Base-by-base conservation (phyloP, 1,140 invertebrate genomes). In the Drosophila mayri region DNA sequence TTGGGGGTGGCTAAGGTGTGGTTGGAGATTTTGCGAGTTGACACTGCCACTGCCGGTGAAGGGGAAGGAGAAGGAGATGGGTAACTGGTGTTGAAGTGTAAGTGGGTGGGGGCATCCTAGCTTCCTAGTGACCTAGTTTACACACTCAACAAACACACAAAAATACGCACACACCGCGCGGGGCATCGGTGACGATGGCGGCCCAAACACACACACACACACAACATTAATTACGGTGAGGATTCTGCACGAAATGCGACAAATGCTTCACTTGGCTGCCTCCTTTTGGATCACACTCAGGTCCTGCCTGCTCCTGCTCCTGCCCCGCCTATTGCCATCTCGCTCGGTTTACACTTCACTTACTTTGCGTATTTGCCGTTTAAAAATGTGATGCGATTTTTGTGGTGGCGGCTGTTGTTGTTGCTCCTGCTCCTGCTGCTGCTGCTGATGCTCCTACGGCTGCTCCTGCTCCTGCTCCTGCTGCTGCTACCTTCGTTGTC, bases 341-440 rank as follows among this genome's bases (percentile, higher is more conserved):
- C 63, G 32, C 43, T 47, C 64, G 38, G 55, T 78, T 76, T 58
- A 46, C 41, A 76, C 77, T 83, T 80, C 68, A 88, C 85, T 88
- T 81, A 88, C 84, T 88, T 86, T 90, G 84, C 84, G 84, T 88
- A 88, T 88, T 57, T 78, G 81, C 84, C 84, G 72, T 88, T 81
- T 58, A 84, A 84, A 84, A 84, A 85, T 84, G 76, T 80, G 73
- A 67, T 77, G 77, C 77, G 65, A 85, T 85, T 85, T 83, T 83
- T 73, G 70, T 75, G 79, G 18, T 70, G 67, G 75, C 37, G 59
- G 63, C 55, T 65, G 44, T 40, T 66, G 75, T 40, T 78, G 59
- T 25, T 72, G 30, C 9, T 66, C 49, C 20, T 73, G 7, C 44
- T 44, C 32, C 64, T 35, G 35, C 37, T 30, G 37, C 4, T 60